Evolutionary conservation across 2,113 vertebrate species (phyloP).

Genomic region (Vicugna pacos): DNA sequence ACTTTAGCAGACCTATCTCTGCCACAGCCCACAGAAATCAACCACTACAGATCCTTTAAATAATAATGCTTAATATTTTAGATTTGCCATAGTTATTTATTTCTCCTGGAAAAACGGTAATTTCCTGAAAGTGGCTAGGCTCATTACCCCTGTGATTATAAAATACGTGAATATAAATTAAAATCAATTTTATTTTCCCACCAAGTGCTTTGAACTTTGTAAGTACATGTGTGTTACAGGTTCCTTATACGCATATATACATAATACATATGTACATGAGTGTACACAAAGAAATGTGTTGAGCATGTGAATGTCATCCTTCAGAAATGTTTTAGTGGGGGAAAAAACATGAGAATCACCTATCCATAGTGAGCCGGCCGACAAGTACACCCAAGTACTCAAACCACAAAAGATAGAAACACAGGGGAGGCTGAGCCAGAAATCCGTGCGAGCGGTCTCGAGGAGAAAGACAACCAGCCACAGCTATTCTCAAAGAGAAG

Average conservation of each 20-base stretch:
- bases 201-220: not conserved
- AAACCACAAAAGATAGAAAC: not conserved
- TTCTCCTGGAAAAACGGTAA: conserved; percentile 12
- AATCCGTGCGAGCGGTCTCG: not conserved
- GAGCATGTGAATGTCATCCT: not conserved
- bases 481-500: not conserved
- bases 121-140: conserved; percentile 14
- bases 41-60: not conserved
- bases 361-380: not conserved
- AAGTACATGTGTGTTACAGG: not conserved
- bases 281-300: not conserved
- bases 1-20: not conserved
- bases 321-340: not conserved
- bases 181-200: conserved; percentile 4
- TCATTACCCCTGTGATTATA: not conserved
- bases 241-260: not conserved
- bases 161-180: not conserved
- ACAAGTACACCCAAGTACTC: not conserved
- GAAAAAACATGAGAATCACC: not conserved
- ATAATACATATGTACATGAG: not conserved
- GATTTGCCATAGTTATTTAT: not conserved
- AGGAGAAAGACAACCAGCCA: not conserved
- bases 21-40: not conserved
- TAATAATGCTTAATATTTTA: not conserved
- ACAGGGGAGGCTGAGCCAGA: not conserved